phyloP scores from a whole-genome alignment of 2,113 vertebrate species.

The Sminthopsis crassicaudata region DNA sequence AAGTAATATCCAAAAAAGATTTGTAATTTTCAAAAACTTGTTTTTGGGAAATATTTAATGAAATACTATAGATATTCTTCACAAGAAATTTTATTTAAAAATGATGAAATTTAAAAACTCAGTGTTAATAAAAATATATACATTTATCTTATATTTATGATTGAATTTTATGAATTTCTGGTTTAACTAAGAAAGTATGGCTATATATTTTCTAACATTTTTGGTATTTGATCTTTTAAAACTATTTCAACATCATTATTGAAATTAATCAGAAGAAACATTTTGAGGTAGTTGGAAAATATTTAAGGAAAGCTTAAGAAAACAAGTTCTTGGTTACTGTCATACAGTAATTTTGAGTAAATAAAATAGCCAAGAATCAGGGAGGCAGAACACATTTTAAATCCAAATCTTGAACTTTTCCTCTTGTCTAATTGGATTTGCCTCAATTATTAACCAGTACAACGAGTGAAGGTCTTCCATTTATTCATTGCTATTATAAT shows the following conservation, averaged over 20 bases:
- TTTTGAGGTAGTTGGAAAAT: slow-evolving; percentile 33
- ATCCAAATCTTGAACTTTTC: neutral
- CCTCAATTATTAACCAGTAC: neutral
- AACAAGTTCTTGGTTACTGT: neutral
- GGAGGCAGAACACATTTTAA: neutral
- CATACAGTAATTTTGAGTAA: neutral
- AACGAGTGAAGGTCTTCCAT: neutral
- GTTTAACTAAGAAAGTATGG: neutral
- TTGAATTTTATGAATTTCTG: neutral
- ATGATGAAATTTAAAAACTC: neutral
- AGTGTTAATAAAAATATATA: neutral
- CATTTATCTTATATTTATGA: neutral
- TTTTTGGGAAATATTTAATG: neutral
- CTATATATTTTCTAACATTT: neutral
- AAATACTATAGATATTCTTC: neutral
- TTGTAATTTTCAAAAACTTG: neutral
- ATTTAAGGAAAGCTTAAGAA: neutral
- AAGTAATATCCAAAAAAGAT: neutral
- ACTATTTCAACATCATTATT: neutral
- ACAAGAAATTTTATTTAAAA: neutral
- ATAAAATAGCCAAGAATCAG: slow-evolving; percentile 2
- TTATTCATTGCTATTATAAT: neutral
- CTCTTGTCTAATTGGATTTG: neutral
- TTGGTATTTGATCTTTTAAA: neutral
- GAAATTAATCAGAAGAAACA: slow-evolving; percentile 14